Evolutionary conservation across 1,140 invertebrate species (phyloP).

Genomic region (Andricus grossulariae): DNA sequence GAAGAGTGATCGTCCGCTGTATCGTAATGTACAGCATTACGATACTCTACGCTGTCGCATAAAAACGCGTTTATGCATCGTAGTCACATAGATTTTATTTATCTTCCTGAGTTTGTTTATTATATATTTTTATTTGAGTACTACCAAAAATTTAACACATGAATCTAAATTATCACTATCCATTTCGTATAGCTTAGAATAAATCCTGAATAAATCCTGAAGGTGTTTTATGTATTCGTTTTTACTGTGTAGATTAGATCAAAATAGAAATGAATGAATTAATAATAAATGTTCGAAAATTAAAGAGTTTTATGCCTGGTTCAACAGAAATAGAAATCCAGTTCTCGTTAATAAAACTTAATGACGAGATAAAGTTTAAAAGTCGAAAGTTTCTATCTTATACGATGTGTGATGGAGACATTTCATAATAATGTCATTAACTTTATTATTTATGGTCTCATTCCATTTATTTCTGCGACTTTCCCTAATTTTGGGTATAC

Average conservation of each 20-base stretch:
- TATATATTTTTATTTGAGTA: no score
- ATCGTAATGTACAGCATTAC: no score
- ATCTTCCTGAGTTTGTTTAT: no score
- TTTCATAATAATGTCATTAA: neutral
- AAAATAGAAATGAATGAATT: neutral
- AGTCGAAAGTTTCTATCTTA: neutral
- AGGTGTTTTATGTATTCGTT: no score
- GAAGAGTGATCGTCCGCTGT: no score
- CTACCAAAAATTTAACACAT: no score
- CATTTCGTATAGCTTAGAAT: no score
- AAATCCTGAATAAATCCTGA: no score
- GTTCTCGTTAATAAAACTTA: neutral
- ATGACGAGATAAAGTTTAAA: neutral
- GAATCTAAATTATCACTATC: no score
- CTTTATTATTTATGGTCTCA: neutral
- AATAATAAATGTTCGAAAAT: neutral
- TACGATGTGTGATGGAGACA: neutral
- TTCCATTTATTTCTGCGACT: neutral
- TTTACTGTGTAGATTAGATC: neutral
- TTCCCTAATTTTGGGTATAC: neutral
- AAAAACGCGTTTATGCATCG: no score
- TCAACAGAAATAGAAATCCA: neutral
- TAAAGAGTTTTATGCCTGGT: neutral
- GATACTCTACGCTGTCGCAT: no score
- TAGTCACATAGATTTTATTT: no score